Evolutionary conservation across 2,888 invertebrate species (phyloP).

Genomic region (Macroteleia sp.): DNA sequence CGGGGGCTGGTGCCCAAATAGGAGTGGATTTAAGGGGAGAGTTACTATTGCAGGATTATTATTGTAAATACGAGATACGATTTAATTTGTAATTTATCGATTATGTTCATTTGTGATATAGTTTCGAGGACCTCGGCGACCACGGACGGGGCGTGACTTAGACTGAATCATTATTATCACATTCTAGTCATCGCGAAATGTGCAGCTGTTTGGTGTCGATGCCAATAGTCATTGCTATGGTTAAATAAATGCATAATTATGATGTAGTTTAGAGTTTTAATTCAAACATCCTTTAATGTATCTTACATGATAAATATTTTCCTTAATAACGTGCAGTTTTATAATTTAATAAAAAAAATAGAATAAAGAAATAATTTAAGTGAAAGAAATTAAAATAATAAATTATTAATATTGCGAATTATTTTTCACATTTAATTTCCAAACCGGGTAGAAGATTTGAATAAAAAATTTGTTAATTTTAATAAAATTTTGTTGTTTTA

Average conservation of each 20-base stretch:
- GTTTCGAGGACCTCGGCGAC: conserved; percentile 47
- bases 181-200: conserved; percentile 78
- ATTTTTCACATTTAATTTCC: too few relatives aligned
- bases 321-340: too few relatives aligned
- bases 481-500: too few relatives aligned
- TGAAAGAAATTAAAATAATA: too few relatives aligned
- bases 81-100: conserved; percentile 50
- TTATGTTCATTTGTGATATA: conserved; percentile 67
- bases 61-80: conserved; percentile 61
- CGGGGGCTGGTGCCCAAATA: conserved; percentile 82
- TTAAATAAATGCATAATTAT: conserved; percentile 56
- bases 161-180: conserved; percentile 71
- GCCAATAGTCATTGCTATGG: conserved; percentile 68
- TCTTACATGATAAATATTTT: too few relatives aligned
- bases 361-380: too few relatives aligned
- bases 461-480: too few relatives aligned
- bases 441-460: too few relatives aligned
- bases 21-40: neutral
- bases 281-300: neutral
- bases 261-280: conserved; percentile 1
- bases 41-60: conserved; percentile 12
- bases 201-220: conserved; percentile 71
- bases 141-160: conserved; percentile 55
- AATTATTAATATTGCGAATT: too few relatives aligned
- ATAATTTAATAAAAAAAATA: too few relatives aligned